Conservation (phyloP, 2,888 invertebrate species). For the Leptothorax acervorum region DNA sequence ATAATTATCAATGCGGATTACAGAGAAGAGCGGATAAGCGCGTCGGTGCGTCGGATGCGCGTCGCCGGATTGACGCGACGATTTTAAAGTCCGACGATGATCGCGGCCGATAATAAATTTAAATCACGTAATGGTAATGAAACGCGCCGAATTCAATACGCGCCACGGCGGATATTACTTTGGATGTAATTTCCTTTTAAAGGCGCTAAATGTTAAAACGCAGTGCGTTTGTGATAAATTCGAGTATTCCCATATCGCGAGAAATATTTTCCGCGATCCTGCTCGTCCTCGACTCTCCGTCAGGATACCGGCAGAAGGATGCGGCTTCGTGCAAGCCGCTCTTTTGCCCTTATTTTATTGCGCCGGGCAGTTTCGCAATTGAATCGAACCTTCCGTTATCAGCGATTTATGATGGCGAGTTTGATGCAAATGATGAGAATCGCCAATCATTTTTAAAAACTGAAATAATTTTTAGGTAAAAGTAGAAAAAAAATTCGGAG, state of each 20-base stretch:
- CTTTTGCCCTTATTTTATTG: slow-evolving; percentile 37
- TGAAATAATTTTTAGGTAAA: neutral
- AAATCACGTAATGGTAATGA: slow-evolving; percentile 55
- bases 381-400: slow-evolving; percentile 34
- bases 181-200: slow-evolving; percentile 57
- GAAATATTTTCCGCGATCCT: slow-evolving; percentile 49
- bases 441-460: neutral
- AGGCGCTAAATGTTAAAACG: slow-evolving; percentile 54
- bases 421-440: neutral
- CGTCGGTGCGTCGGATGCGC: slow-evolving; percentile 51
- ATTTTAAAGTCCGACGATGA: slow-evolving; percentile 56
- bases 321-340: neutral
- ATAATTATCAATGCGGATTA: slow-evolving; percentile 33
- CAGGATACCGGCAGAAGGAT: slow-evolving; percentile 27
- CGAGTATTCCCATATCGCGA: slow-evolving; percentile 41
- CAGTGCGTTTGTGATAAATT: slow-evolving; percentile 46
- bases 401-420: slow-evolving; percentile 18
- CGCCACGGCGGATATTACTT: slow-evolving; percentile 52
- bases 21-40: slow-evolving; percentile 47
- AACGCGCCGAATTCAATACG: slow-evolving; percentile 51
- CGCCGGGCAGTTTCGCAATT: slow-evolving; percentile 10
- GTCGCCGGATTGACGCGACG: slow-evolving; percentile 54
- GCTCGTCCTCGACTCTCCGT: neutral
- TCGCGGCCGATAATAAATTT: slow-evolving; percentile 55
- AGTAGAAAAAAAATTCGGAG: neutral